Base-by-base conservation (phyloP, 1,140 invertebrate species). In the Aricia agestis region DNA sequence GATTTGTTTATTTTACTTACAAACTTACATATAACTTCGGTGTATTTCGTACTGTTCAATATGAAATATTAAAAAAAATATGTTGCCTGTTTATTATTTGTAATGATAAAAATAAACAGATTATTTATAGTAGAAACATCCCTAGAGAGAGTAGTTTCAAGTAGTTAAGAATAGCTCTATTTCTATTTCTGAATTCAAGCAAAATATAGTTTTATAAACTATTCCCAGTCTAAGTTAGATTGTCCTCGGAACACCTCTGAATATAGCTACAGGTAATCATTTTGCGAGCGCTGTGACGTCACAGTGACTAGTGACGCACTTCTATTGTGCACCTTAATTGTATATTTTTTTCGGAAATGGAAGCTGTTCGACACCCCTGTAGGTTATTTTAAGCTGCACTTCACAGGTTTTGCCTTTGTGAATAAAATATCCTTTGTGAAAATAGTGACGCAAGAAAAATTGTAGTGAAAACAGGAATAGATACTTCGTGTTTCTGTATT, bases 291-390 rank as follows among this genome's bases (percentile, higher is more conserved):
- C 36, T 9, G 18, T 63, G 59, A 63, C 59, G 59, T 63, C 59
- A 63, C 59, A 59, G n/a, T 5, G 10, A 2, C 0, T 13, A 13
- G 18, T 63, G 59, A 63, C 59, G 59, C 59, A 63, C 18, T 19
- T 25, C 7, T 63, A 63, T 63, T 63, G 59, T 63, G 9, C 19
- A 63, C 59, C 18, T 6, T 63, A 63, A 63, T 63, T 11, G 59
- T 19, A 18, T n/a, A n/a, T n/a, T 15, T 63, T 63, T 63, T 19
- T 19, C 59, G 19, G 31, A 19, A 63, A 63, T 63, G 18, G 59
- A 63, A 63, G 10, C 19, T 63, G 7, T 18, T 63, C 59, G 6
- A 17, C 19, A 19, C 18, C 18, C 6, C 18, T 11, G 59, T 19
- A 19, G 58, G 58, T 19, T 59, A 18, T 59, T 59, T 59, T 17